Base-by-base conservation (phyloP, 2,113 vertebrate genomes). In the Hucho hucho region DNA sequence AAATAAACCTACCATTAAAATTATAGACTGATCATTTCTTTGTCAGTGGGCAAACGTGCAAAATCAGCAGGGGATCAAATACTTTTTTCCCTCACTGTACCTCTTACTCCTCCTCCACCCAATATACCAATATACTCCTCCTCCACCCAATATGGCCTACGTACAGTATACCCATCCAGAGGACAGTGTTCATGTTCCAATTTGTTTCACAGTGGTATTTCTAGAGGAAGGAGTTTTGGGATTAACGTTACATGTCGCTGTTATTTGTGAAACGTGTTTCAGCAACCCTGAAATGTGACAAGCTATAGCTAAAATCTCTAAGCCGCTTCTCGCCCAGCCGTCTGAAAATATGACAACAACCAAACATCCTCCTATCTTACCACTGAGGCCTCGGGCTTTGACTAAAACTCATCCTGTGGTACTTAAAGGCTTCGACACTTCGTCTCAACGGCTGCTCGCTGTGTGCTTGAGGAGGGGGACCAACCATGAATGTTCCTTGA, bases 281-380 rank as follows among this genome's bases (percentile, higher is more conserved):
- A 84, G 74, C 73, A 74, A 65, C 73, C 24, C 72, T 80, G 82
- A 84, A 87, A 86, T 81, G 80, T 87, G 83, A 90, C 84, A 84
- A 88, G 80, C 85, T 88, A 83, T 85, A 74, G 77, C 83, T 83
- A 81, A 88, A 85, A 84, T 79, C 74, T 78, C 68, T 32, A 70
- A 61, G 83, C 12, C 2, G 6, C 65, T 67, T 37, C 28, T 20
- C 4, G 26, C 64, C n/a, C 18, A 87, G 84, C 71, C 28, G 4
- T 81, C 81, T 73, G 79, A 74, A 84, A 81, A 78, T 70, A 69
- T 81, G 75, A 80, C 80, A 86, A 83, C 75, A 13, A 43, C 37
- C 11, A 37, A 79, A 86, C 85, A 86, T 78, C 80, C 72, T 82
- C 79, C 76, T 76, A 88, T 88, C 75, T 65, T 74, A 46, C 72